These are phyloP conservation scores for Sesamia nonagrioides DNA, from an alignment of 1,140 invertebrate genomes.

Conservation along the genomic window DNA sequence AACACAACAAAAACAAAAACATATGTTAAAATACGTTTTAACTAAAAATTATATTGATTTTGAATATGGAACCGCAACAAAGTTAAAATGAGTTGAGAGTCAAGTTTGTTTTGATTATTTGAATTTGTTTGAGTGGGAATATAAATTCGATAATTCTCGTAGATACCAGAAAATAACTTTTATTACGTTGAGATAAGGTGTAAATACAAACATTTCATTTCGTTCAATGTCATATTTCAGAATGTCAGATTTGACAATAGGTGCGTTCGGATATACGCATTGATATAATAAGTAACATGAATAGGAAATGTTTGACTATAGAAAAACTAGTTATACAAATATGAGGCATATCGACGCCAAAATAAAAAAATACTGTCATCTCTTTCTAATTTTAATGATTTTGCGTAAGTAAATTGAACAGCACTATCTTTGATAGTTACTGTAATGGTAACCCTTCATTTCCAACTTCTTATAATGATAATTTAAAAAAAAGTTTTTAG, in stretches of 20 bases:
- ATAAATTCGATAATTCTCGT: background rate
- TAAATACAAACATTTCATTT: background rate
- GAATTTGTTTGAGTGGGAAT: conserved; percentile 8
- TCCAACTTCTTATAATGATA: too few relatives aligned
- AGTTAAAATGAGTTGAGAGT: too few relatives aligned
- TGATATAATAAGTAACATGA: too few relatives aligned
- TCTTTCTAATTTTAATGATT: too few relatives aligned
- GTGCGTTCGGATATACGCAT: conserved; percentile 27
- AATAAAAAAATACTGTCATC: too few relatives aligned
- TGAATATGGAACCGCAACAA: conserved; percentile 12
- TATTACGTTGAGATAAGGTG: background rate
- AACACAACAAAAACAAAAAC: background rate
- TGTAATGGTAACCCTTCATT: too few relatives aligned
- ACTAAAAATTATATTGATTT: background rate
- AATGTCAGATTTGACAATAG: conserved; percentile 8
- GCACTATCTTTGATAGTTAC: too few relatives aligned
- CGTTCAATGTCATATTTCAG: background rate
- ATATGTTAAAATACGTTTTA: background rate
- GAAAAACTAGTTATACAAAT: too few relatives aligned
- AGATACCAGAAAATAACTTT: background rate
- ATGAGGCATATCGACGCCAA: too few relatives aligned
- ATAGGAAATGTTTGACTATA: too few relatives aligned
- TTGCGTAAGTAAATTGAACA: too few relatives aligned
- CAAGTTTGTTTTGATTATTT: background rate
- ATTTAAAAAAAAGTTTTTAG: too few relatives aligned